Evolutionary conservation across 2,113 vertebrate species (phyloP).

Genomic region (chimpanzee (Pan troglodytes)): NHGRI_mPanTro3-v2.1_pri NC_072415.2:78871501-78872000

Average conservation of each 20-base stretch:
- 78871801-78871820: neutral
- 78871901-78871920: neutral
- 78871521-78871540: neutral
- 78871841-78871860: neutral
- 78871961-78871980: neutral
- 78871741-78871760: neutral
- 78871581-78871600: neutral
- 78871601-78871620: neutral
- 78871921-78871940: neutral
- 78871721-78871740: neutral
- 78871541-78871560: neutral
- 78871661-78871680: neutral
- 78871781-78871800: neutral
- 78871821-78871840: neutral
- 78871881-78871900: neutral
- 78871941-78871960: neutral
- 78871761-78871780: neutral
- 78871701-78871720: neutral
- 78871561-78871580: neutral
- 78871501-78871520: neutral
- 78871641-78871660: neutral
- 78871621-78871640: neutral
- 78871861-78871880: neutral
- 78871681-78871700: neutral
- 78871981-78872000: neutral